Percentiles rank a stretch among this genome's conserved stretches.
phyloP scores from a whole-genome alignment of 2,888 invertebrate species.

The Drosophila birchii region DNA sequence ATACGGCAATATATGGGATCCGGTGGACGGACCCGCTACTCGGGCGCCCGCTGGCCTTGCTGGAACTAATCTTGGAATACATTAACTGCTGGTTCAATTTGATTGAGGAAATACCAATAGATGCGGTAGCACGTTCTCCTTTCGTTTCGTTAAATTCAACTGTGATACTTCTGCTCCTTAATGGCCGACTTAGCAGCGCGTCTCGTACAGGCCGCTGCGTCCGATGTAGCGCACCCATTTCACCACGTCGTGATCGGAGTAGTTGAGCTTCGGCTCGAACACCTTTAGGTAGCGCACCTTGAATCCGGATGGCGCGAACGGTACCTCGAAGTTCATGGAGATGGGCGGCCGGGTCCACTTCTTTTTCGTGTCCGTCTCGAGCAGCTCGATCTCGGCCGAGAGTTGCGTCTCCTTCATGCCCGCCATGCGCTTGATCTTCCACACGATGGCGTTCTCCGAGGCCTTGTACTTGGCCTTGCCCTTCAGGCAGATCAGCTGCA shows the following conservation, averaged over 20 bases:
- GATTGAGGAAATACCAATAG: constrained; percentile 71
- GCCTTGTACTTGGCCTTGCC: constrained; percentile 99
- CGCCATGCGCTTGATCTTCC: constrained; percentile 97
- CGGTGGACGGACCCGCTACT: constrained; percentile 26
- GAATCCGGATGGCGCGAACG: constrained; percentile 99
- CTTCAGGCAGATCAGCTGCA: constrained; percentile 99
- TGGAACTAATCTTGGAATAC: constrained; percentile 74
- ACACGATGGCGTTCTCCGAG: constrained; percentile 99
- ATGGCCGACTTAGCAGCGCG: constrained; percentile 91
- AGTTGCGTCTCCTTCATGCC: constrained; percentile 99
- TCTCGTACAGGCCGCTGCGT: constrained; percentile 99
- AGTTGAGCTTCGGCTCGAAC: constrained; percentile 99
- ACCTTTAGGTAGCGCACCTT: constrained; percentile 99
- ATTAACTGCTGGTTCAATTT: constrained; percentile 71
- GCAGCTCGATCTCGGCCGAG: constrained; percentile 98
- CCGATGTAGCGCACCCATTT: constrained; percentile 99
- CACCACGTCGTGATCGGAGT: constrained; percentile 99
- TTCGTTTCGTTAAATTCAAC: constrained; percentile 54
- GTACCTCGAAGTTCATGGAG: constrained; percentile 99
- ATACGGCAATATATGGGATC: constrained; percentile 37
- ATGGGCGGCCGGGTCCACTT: constrained; percentile 99
- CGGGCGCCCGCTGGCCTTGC: constrained; percentile 33
- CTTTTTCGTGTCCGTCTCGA: constrained; percentile 99
- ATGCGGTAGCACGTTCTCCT: constrained; percentile 42
- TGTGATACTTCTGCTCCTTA: constrained; percentile 53